A percentile compares a stretch with the other conserved stretches of the same genome.
Conservation (phyloP, 2,888 invertebrate species). For the Nowickia ferox region DNA sequence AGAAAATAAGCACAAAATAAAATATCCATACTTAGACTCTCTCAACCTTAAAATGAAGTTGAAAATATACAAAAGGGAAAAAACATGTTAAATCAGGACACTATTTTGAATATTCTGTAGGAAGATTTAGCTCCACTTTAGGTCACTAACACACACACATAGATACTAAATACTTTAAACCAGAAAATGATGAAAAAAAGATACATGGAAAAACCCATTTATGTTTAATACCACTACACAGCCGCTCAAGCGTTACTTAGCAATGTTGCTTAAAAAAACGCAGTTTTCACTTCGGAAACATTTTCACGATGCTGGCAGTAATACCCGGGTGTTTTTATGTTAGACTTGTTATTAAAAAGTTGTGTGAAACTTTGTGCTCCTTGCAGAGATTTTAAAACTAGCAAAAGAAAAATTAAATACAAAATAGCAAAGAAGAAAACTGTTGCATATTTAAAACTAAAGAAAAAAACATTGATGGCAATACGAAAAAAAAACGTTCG, state of each 20-base stretch:
- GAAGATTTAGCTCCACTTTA: slow-evolving; percentile 11
- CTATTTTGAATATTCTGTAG: slow-evolving; percentile 26
- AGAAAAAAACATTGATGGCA: slow-evolving; percentile 14
- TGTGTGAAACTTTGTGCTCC: slow-evolving; percentile 39
- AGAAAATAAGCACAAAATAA: slow-evolving; percentile 3
- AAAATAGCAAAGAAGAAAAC: slow-evolving; percentile 55
- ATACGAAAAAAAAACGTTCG: slow-evolving; percentile 58
- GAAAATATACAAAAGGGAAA: slow-evolving; percentile 29
- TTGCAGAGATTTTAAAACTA: slow-evolving; percentile 22
- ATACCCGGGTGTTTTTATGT: slow-evolving; percentile 3
- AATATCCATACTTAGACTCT: slow-evolving; percentile 43
- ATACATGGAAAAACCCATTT: slow-evolving; percentile 61
- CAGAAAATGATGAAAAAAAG: slow-evolving; percentile 14
- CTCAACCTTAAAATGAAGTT: slow-evolving; percentile 62
- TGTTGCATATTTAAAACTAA: slow-evolving; percentile 67
- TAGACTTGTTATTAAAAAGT: slow-evolving; percentile 59
- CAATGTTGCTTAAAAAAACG: slow-evolving; percentile 37
- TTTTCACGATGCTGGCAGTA: slow-evolving; percentile 20
- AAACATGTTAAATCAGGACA: slow-evolving; percentile 54
- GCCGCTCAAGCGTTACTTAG: slow-evolving; percentile 69
- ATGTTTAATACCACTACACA: slow-evolving; percentile 72
- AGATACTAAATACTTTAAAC: slow-evolving; percentile 30
- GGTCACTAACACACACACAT: slow-evolving; percentile 15
- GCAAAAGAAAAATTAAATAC: background rate
- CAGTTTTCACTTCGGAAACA: slow-evolving; percentile 21